Evolutionary conservation across 2,113 vertebrate species (phyloP).

Genomic region (Sinocyclocheilus maitianheensis): DNA sequence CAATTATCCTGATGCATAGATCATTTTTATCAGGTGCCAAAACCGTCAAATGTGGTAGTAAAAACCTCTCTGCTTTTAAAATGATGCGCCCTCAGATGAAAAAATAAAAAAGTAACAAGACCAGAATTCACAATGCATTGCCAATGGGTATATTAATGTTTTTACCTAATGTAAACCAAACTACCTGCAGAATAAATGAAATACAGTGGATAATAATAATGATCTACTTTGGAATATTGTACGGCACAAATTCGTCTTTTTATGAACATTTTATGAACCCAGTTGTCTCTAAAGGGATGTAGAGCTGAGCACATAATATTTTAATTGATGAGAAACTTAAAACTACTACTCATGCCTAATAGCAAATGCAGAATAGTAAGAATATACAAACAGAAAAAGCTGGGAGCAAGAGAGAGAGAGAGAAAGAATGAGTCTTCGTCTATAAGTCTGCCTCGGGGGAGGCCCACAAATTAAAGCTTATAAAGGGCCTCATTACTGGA

Average conservation of each 20-base stretch:
- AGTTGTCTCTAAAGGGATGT: background rate
- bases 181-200: background rate
- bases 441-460: slow-evolving; percentile 67
- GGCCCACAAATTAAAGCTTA: slow-evolving; percentile 70
- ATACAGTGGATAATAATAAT: background rate
- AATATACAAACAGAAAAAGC: background rate
- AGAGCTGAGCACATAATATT: background rate
- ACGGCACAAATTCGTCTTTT: background rate
- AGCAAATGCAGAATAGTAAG: background rate
- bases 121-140: slow-evolving; percentile 71
- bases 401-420: slow-evolving; percentile 56
- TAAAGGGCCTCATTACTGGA: slow-evolving; percentile 75
- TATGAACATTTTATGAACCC: background rate
- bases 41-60: slow-evolving; percentile 70
- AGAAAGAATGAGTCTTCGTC: slow-evolving; percentile 52
- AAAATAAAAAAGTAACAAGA: slow-evolving; percentile 58
- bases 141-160: slow-evolving; percentile 67
- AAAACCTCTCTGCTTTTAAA: slow-evolving; percentile 56
- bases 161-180: slow-evolving; percentile 10
- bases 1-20: slow-evolving; percentile 66
- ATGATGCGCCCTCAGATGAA: slow-evolving; percentile 68
- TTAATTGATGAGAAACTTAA: background rate
- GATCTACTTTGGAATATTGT: background rate
- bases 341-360: background rate
- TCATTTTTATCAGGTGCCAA: slow-evolving; percentile 77